Base-by-base conservation (phyloP, 2,113 vertebrate genomes). In the Calidris pygmaea region DNA sequence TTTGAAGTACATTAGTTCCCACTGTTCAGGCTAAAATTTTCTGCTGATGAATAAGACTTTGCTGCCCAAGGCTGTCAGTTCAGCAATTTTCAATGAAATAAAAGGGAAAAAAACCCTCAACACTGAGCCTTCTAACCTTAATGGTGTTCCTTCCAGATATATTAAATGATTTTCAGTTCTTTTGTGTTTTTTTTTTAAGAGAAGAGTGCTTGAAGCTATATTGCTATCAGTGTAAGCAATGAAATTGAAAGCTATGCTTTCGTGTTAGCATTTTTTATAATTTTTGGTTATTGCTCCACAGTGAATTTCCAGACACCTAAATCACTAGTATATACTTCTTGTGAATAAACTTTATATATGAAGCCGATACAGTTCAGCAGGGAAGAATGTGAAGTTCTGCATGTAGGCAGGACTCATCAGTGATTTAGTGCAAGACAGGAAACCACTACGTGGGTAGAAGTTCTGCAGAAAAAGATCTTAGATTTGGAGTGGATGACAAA, bases 401-500 rank as follows among this genome's bases (percentile, higher is more conserved):
- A 29, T 45, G 53, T 75, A 79, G 83, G 77, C 48, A 62, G 73
- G 52, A 78, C 9, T 63, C 72, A 71, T 76, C 24, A 77, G 29
- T 56, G 77, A 32, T 74, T 86, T 62, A 89, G 71, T 72, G 26
- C 27, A 79, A 92, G 77, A 66, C 63, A 65, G 34, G 52, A 85
- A 95, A 71, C 16, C 78, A 88, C 52, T 60, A 83, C 74, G 35
- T 74, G 55, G 58, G 35, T 35, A 72, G 80, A 94, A 75, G 23
- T 91, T 94, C 66, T 89, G 73, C 29, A 82, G 48, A n/a, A 87
- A 89, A 92, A 94, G 27, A 75, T 65, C 70, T 85, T 22, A 20
- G 56, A 94, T 95, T 93, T 66, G 63, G 73, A 91, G 80, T 32
- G 89, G 56, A 79, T 95, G 93, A 88, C 84, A 95, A 97, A 93